Percentiles rank a stretch among this genome's conserved stretches.
phyloP scores from a whole-genome alignment of 2,797 vertebrate genomes.

The Fundulus diaphanus region DNA sequence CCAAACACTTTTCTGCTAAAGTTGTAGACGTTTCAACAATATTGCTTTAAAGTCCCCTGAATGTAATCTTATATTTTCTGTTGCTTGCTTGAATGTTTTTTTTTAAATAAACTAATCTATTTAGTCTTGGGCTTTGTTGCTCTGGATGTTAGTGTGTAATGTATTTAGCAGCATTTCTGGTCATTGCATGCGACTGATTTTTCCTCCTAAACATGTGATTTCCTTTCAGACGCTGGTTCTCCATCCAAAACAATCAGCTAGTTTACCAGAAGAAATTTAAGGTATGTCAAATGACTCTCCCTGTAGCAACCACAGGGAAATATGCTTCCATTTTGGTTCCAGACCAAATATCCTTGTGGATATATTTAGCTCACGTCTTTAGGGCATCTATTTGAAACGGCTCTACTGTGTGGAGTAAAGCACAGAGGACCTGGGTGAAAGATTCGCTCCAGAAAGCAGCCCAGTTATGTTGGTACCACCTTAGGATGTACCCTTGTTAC shows the following conservation, averaged over 20 bases:
- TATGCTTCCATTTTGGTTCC: slow-evolving; percentile 48
- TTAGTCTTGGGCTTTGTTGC: neutral
- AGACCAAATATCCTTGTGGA: slow-evolving; percentile 21
- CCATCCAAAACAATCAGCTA: slow-evolving; percentile 99
- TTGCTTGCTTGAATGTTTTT: neutral
- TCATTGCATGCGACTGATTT: slow-evolving; percentile 36
- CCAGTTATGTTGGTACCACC: no score
- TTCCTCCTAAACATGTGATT: slow-evolving; percentile 36
- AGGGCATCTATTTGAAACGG: slow-evolving; percentile 20
- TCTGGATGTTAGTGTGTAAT: neutral
- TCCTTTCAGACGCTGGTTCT: slow-evolving; percentile 96
- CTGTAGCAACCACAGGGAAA: slow-evolving; percentile 39
- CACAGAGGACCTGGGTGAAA: no score
- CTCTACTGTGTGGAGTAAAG: neutral
- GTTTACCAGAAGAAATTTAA: slow-evolving; percentile 99
- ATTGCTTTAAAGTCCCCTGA: neutral
- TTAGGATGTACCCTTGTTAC: neutral
- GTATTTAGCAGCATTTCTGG: slow-evolving; percentile 21
- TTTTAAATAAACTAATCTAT: neutral
- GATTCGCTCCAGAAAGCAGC: no score
- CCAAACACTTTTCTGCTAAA: neutral
- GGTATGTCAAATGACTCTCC: slow-evolving; percentile 81
- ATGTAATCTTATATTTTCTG: neutral
- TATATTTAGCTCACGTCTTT: slow-evolving; percentile 46
- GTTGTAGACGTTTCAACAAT: no score